Percentiles rank a stretch among this genome's conserved stretches.
phyloP scores from a whole-genome alignment of 2,888 invertebrate species.

The Calliphora vomitoria region DNA sequence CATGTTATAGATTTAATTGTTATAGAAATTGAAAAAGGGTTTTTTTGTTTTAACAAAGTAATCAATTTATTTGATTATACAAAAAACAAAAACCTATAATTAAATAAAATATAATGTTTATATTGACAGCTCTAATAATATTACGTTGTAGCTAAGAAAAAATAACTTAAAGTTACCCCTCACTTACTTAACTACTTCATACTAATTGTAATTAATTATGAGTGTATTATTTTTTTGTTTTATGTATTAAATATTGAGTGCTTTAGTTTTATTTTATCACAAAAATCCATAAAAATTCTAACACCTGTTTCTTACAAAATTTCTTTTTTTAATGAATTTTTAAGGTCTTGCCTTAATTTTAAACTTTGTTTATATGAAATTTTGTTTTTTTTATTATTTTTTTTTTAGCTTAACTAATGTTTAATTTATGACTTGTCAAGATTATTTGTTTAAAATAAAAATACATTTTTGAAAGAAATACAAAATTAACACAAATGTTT shows the following conservation, averaged over 20 bases:
- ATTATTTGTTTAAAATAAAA: slow-evolving; percentile 40
- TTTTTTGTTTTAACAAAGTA: slow-evolving; percentile 60
- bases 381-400: slow-evolving; percentile 8
- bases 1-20: slow-evolving; percentile 57
- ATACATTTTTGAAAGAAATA: slow-evolving; percentile 33
- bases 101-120: slow-evolving; percentile 75
- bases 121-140: slow-evolving; percentile 71
- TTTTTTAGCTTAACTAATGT: slow-evolving; percentile 62
- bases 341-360: slow-evolving; percentile 38
- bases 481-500: slow-evolving; percentile 55
- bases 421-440: slow-evolving; percentile 67
- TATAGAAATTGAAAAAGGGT: slow-evolving; percentile 26
- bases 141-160: not conserved
- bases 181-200: slow-evolving; percentile 5
- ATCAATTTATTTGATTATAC: slow-evolving; percentile 69
- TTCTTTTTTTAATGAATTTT: slow-evolving; percentile 1
- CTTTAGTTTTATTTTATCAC: not conserved
- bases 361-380: not conserved
- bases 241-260: not conserved
- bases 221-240: not conserved
- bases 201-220: slow-evolving; percentile 66
- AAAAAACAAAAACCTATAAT: slow-evolving; percentile 66
- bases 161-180: slow-evolving; percentile 13
- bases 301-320: slow-evolving; percentile 53
- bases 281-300: slow-evolving; percentile 36